Base-by-base conservation (phyloP, 1,140 invertebrate species). In the Gyrodactylus bullatarudis region DNA sequence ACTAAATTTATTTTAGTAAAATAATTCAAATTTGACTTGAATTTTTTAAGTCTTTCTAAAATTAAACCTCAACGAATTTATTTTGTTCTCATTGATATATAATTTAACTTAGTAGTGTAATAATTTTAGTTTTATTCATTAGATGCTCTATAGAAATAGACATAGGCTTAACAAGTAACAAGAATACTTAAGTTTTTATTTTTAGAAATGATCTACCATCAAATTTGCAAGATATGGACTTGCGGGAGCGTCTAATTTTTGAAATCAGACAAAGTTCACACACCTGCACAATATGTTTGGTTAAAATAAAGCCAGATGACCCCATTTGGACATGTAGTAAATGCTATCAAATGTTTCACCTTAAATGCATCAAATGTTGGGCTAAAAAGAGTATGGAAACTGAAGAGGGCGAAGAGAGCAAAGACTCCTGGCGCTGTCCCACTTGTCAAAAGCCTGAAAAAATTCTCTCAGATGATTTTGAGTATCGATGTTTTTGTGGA, bases 281-380 rank as follows among this genome's bases (percentile, higher is more conserved):
- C 71, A 91, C 95, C 79, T 97, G 92, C 78, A 83, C 93, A 76
- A 89, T 96, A 0, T 97, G 92, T 78, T 92, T 87, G 79, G 89
- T 91, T 69, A 76, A 76, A 1, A 86, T 95, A 26, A 85, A 86
- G 74, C 85, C 87, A 74, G 84, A 83, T 26, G 86, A 91, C 76
- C 81, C 85, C 16, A 86, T 90, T 26, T 97, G 92, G 92, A 87
- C 85, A 20, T 97, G 92, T 79, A 77, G 81, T 34, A 88, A 87
- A 75, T 96, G 92, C 77, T 93, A 86, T 80, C 88, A 94, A 78
- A 87, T 93, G 26, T 76, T 91, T 73, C 92, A 94, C 82, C 82
- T 96, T 0, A 84, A 85, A 74, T 95, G 92, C 79, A 87, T 89
- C 54, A 86, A 86, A 75, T 88, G 89, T 77, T 96, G 92, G 92